These are phyloP conservation scores for Mesaphorura yosii DNA, from an alignment of 1,140 invertebrate genomes.

Conservation along the genomic window DNA sequence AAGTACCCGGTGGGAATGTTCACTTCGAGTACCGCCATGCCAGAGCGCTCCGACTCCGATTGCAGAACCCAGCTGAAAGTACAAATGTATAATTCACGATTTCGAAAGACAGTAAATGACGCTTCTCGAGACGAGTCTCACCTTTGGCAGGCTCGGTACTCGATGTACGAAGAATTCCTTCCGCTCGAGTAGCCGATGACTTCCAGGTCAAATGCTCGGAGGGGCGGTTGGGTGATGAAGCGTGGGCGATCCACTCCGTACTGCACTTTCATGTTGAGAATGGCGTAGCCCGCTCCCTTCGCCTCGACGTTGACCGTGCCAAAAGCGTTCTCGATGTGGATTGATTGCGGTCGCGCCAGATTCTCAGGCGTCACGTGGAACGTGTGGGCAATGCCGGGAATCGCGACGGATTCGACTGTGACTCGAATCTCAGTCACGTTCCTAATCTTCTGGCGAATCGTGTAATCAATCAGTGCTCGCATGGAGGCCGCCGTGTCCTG, in stretches of 20 bases:
- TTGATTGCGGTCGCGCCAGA: slow-evolving; percentile 57
- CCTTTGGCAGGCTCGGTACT: slow-evolving; percentile 68
- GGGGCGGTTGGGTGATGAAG: slow-evolving; percentile 73
- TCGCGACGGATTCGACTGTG: slow-evolving; percentile 70
- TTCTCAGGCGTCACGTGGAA: slow-evolving; percentile 62
- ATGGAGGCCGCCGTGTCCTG: slow-evolving; percentile 82
- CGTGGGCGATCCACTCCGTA: slow-evolving; percentile 82
- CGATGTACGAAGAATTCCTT: slow-evolving; percentile 85
- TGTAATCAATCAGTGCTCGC: slow-evolving; percentile 81
- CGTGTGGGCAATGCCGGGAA: slow-evolving; percentile 50
- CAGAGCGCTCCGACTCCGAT: slow-evolving; percentile 45
- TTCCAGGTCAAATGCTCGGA: slow-evolving; percentile 58
- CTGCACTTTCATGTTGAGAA: slow-evolving; percentile 84
- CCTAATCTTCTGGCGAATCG: slow-evolving; percentile 64
- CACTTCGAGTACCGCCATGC: slow-evolving; percentile 83
- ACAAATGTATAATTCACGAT: not conserved
- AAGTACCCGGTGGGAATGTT: slow-evolving; percentile 87
- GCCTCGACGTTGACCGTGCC: slow-evolving; percentile 82
- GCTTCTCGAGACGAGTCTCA: no score
- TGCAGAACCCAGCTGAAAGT: slow-evolving; percentile 38
- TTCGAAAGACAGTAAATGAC: no score
- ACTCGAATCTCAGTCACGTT: slow-evolving; percentile 76
- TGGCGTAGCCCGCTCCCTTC: slow-evolving; percentile 78
- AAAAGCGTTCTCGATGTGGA: slow-evolving; percentile 80
- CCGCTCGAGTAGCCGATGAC: slow-evolving; percentile 65